These are phyloP conservation scores for Uropetala carovei DNA, from an alignment of 2,888 invertebrate species.

Conservation along the genomic window DNA sequence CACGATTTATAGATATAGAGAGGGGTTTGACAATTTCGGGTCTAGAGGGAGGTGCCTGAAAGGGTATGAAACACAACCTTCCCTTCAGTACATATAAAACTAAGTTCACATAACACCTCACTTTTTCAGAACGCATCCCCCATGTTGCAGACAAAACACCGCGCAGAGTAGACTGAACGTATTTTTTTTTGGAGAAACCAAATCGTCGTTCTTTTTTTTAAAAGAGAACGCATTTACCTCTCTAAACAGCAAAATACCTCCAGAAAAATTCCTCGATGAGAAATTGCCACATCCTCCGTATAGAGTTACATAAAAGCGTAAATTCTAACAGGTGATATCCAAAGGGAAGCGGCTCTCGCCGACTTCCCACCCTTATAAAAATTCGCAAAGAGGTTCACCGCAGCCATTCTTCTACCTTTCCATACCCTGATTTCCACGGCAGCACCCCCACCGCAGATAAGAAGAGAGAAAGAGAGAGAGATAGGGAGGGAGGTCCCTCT, in stretches of 20 bases:
- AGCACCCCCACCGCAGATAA: not conserved
- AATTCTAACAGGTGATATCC: slow-evolving; percentile 26
- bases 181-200: not conserved
- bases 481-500: not conserved
- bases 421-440: slow-evolving; percentile 27
- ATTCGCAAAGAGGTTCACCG: not conserved
- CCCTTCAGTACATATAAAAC: no score
- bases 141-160: not conserved
- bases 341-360: not conserved
- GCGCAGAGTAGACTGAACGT: not conserved
- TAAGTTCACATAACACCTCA: no score
- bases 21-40: no score
- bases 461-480: not conserved
- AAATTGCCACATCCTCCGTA: slow-evolving; percentile 23
- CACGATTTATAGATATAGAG: no score
- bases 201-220: not conserved
- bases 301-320: not conserved
- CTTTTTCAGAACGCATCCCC: not conserved
- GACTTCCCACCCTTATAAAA: not conserved
- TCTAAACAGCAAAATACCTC: not conserved
- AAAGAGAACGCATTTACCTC: not conserved
- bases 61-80: no score
- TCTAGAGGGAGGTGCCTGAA: no score
- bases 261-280: slow-evolving; percentile 17
- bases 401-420: not conserved